A percentile compares a stretch with the other conserved stretches of the same genome.
Evolutionary conservation across 2,113 vertebrate species (phyloP).

Genomic region (Epinephelus fuscoguttatus): DNA sequence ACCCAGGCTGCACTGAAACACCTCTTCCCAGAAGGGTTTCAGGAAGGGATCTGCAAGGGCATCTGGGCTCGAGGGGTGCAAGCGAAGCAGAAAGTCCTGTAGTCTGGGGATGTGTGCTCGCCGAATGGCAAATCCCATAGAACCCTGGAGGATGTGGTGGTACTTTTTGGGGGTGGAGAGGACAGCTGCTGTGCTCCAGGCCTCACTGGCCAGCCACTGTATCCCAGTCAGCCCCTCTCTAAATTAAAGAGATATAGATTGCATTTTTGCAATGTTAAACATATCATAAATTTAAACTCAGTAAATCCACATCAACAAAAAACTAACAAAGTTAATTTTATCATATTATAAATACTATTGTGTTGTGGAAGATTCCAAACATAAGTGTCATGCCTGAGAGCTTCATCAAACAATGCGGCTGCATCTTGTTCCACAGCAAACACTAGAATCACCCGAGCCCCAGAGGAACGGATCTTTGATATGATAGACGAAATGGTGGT

Average conservation of each 20-base stretch:
- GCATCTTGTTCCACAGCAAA: conserved; percentile 87
- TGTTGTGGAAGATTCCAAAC: not conserved
- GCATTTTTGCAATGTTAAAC: conserved; percentile 3
- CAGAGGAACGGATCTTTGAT: conserved; percentile 78
- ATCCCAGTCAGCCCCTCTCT: conserved; percentile 81
- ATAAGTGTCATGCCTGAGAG: conserved; percentile 59
- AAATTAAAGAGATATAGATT: conserved; percentile 18
- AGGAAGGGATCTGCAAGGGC: conserved; percentile 79
- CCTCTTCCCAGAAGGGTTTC: conserved; percentile 83
- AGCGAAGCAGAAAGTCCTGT: conserved; percentile 80
- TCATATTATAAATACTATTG: not conserved
- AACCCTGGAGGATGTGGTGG: conserved; percentile 81
- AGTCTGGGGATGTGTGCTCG: conserved; percentile 80
- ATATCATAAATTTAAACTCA: not conserved
- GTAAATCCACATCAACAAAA: not conserved
- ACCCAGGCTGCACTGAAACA: conserved; percentile 83
- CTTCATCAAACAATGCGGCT: conserved; percentile 81
- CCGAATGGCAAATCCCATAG: conserved; percentile 86
- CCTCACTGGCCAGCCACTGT: conserved; percentile 87
- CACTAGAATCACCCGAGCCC: conserved; percentile 82
- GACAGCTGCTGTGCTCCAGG: conserved; percentile 86
- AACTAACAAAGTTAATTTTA: not conserved
- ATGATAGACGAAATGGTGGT: conserved; percentile 77
- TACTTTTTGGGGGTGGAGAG: conserved; percentile 80
- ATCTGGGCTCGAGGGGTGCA: conserved; percentile 73